Conservation (phyloP, 64 coral and sea anemone species). For the Pocillopora verrucosa region DNA sequence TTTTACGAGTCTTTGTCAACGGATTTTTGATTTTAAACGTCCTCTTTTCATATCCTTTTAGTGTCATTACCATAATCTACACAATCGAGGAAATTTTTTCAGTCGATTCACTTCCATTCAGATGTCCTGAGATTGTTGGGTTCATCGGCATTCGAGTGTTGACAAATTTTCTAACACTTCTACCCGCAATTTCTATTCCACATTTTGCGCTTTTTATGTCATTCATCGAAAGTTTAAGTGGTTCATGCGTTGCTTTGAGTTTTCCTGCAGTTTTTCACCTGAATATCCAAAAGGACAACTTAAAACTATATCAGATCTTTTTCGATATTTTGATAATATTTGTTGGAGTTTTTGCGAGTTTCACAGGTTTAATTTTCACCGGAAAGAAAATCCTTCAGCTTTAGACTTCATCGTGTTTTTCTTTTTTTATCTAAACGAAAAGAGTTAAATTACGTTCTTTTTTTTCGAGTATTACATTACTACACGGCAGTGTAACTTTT, state of each 20-base stretch:
- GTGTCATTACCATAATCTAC: constrained; percentile 35
- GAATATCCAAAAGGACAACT: not conserved
- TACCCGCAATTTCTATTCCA: constrained; percentile 30
- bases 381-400: not conserved
- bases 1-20: constrained; percentile 12
- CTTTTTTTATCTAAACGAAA: too few species aligned
- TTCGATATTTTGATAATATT: not conserved
- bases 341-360: not conserved
- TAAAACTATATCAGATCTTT: not conserved
- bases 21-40: constrained; percentile 47
- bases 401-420: not conserved
- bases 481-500: too few species aligned
- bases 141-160: constrained; percentile 22
- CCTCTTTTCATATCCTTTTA: too few species aligned
- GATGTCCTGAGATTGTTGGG: constrained; percentile 26
- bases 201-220: constrained; percentile 72
- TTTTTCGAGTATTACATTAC: too few species aligned
- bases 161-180: not conserved
- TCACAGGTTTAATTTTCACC: not conserved
- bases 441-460: too few species aligned
- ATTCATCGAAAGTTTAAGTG: constrained; percentile 53
- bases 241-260: constrained; percentile 24
- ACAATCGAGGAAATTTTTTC: constrained; percentile 31
- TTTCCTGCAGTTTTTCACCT: constrained; percentile 65
- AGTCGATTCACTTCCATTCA: constrained; percentile 31